These are phyloP conservation scores for Stenodera caucasica DNA, from an alignment of 2,888 invertebrate species.

Conservation along the genomic window DNA sequence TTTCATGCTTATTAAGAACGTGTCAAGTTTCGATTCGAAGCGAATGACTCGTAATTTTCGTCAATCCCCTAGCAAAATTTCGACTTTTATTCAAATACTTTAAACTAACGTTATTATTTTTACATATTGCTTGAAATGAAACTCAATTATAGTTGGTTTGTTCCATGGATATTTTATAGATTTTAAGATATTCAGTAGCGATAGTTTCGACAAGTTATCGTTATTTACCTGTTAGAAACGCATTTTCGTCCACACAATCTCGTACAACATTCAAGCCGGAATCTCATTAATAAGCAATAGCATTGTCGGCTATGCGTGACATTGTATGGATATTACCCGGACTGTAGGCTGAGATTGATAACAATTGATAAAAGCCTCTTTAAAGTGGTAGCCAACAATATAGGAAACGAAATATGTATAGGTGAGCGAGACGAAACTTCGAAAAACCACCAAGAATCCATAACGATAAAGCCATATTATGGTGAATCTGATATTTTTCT, in stretches of 20 bases:
- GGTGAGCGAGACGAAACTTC: slow-evolving; percentile 23
- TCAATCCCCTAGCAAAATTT: too few species aligned
- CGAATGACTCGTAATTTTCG: too few species aligned
- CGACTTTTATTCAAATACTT: slow-evolving; percentile 36
- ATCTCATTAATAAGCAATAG: slow-evolving; percentile 55
- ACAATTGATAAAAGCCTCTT: slow-evolving; percentile 45
- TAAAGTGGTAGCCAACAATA: slow-evolving; percentile 26
- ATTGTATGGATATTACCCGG: slow-evolving; percentile 55
- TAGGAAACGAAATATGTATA: slow-evolving; percentile 5
- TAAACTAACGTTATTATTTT: slow-evolving; percentile 31
- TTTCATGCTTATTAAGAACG: neutral
- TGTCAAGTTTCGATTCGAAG: neutral
- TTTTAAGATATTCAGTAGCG: slow-evolving; percentile 18
- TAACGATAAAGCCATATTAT: too few species aligned
- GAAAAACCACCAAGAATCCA: slow-evolving; percentile 38
- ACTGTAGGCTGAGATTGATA: slow-evolving; percentile 48
- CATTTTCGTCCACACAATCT: slow-evolving; percentile 40
- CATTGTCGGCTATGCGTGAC: slow-evolving; percentile 54
- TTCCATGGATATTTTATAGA: slow-evolving; percentile 22
- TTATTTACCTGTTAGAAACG: slow-evolving; percentile 41
- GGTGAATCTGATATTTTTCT: too few species aligned
- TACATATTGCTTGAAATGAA: slow-evolving; percentile 1
- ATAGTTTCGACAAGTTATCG: slow-evolving; percentile 35
- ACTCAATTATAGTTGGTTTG: too few species aligned
- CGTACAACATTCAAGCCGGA: slow-evolving; percentile 41